phyloP scores from a whole-genome alignment of 2,797 vertebrate species.

The Choloepus didactylus region DNA sequence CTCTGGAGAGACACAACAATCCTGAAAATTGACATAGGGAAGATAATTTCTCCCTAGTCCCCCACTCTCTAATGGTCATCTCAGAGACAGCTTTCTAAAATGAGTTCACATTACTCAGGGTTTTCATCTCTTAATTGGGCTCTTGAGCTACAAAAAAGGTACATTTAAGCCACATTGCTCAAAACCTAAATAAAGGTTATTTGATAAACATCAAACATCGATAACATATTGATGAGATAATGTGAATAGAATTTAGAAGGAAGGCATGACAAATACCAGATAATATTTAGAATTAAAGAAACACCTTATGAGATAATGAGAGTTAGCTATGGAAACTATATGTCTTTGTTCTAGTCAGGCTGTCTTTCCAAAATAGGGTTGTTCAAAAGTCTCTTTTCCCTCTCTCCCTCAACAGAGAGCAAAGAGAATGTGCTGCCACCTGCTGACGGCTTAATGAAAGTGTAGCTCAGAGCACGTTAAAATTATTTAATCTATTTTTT shows the following conservation, averaged over 20 bases:
- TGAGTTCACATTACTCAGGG: not conserved
- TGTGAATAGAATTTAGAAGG: constrained; percentile 12
- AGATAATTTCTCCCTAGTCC: not conserved
- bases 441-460: constrained; percentile 59
- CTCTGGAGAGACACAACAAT: not conserved
- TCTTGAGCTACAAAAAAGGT: not conserved
- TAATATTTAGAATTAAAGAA: constrained; percentile 42
- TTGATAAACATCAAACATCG: not conserved
- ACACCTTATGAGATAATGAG: not conserved
- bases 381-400: not conserved
- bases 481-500: not conserved
- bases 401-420: not conserved
- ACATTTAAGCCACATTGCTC: not conserved
- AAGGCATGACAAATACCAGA: constrained; percentile 9
- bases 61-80: not conserved
- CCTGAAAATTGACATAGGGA: not conserved
- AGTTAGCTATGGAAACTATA: not conserved
- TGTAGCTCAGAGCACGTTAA: not conserved
- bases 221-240: not conserved
- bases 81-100: constrained; percentile 31
- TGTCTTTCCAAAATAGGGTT: not conserved
- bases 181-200: constrained; percentile 56
- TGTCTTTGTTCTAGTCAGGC: not conserved
- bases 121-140: constrained; percentile 20
- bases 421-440: constrained; percentile 73